A percentile compares a stretch with the other conserved stretches of the same genome.
phyloP scores from a whole-genome alignment of 2,888 invertebrate genomes.

The Stenotaenia linearis region DNA sequence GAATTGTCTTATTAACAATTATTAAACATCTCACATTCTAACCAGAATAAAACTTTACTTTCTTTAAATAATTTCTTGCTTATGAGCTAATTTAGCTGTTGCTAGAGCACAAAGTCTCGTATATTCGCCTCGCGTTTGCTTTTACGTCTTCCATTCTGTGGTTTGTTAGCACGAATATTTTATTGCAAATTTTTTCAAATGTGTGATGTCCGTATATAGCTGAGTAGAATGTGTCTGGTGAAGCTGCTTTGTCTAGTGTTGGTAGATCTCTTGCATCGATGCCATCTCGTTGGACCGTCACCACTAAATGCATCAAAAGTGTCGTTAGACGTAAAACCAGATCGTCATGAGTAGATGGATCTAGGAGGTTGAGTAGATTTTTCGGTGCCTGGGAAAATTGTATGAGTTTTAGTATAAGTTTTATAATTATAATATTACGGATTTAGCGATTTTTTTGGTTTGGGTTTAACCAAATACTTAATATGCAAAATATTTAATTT shows the following conservation, averaged over 20 bases:
- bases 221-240: slow-evolving; percentile 54
- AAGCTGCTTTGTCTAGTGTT: slow-evolving; percentile 52
- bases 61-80: background rate
- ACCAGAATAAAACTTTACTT: background rate
- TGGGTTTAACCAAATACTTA: too few species aligned
- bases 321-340: slow-evolving; percentile 52
- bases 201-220: slow-evolving; percentile 49
- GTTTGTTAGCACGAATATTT: slow-evolving; percentile 46
- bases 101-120: background rate
- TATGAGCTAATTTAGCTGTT: background rate
- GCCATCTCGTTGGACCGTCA: slow-evolving; percentile 47
- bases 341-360: slow-evolving; percentile 47
- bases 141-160: slow-evolving; percentile 45
- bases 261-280: slow-evolving; percentile 51
- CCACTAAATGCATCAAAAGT: slow-evolving; percentile 52
- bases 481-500: too few species aligned
- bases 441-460: too few species aligned
- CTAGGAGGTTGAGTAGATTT: slow-evolving; percentile 50
- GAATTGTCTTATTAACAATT: background rate
- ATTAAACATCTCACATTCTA: background rate
- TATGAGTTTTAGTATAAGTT: background rate
- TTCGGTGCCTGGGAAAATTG: slow-evolving; percentile 50
- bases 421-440: too few species aligned
- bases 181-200: slow-evolving; percentile 47
- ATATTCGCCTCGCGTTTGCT: slow-evolving; percentile 32